Evolutionary conservation across 2,888 invertebrate species (phyloP), one percentile per base, ranked within the genome.

Genomic region (Lochmaea crataegi): DNA sequence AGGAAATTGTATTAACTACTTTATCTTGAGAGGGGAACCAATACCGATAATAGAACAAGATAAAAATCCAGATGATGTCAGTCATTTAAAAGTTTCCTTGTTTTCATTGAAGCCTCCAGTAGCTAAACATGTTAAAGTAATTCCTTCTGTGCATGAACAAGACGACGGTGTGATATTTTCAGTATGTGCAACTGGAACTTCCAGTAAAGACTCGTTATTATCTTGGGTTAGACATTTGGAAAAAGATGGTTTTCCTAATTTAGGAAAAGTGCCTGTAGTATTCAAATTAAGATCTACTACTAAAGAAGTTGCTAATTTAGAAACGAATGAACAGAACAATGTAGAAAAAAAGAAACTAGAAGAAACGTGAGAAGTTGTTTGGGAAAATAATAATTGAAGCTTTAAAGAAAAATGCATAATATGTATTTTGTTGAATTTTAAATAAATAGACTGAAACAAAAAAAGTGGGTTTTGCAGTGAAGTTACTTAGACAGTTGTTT

Each of bases 121-220:
- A 80, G 89, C 66, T 87, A 79, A 79, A 69, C 77, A 81, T 14
- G 76, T 88, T 64, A 78, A 78, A 67, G 61, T 86, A 9, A 86
- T 89, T 73, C 91, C 92, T 11, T 92, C 93, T 38, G 92, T 96
- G 1, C 98, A 99, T 85, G 96, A 97, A 85, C 97, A 98, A 87
- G 93, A 94, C 70, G 97, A 98, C 87, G 97, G 96, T 5, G 94
- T 94, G 0, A 93, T 98, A 81, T 90, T 96, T 78, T 94, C 93
- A 10, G 89, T 96, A 66, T 96, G 96, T 87, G 96, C 96, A 38
- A 97, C 98, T 72, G 98, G 98, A 66, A 94, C 95, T 11, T 95
- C 95, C 16, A 93, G 94, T 72, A 92, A 95, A 86, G 97, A 97
- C 87, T 97, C 98, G 0, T 87, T 98, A 9, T 86, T 97, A n/a